A percentile compares a stretch with the other conserved stretches of the same genome.
Conservation (phyloP, 2,797 vertebrate species). For the Brachyalestes nurse region DNA sequence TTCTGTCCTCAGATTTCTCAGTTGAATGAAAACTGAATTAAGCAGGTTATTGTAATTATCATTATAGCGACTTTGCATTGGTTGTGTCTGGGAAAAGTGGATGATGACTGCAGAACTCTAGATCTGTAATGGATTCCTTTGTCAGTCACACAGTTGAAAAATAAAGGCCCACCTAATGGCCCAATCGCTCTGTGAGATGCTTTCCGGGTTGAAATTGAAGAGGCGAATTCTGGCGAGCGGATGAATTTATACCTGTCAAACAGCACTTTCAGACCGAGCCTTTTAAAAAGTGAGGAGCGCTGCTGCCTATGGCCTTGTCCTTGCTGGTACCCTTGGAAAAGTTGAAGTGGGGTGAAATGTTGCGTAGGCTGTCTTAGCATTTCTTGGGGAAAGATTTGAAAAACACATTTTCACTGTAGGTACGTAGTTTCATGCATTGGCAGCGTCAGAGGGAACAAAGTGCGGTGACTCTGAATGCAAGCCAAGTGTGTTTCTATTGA, state of each 20-base stretch:
- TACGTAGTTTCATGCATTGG: neutral
- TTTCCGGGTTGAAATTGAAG: neutral
- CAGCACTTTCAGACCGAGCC: neutral
- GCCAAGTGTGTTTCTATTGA: neutral
- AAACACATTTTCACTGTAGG: neutral
- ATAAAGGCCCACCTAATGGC: neutral
- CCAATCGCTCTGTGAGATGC: neutral
- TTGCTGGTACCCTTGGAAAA: constrained; percentile 67
- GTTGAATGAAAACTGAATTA: neutral
- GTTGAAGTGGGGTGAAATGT: constrained; percentile 20
- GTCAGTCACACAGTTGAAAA: neutral
- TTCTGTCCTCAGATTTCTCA: too few relatives aligned
- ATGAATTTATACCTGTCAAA: neutral
- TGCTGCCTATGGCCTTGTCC: constrained; percentile 58
- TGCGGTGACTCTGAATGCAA: neutral
- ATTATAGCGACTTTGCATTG: neutral
- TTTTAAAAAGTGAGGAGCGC: neutral
- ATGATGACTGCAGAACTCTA: neutral
- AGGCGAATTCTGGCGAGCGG: neutral
- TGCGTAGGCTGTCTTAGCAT: neutral
- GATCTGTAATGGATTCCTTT: constrained; percentile 10
- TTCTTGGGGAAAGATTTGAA: neutral
- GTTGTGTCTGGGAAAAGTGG: constrained; percentile 1
- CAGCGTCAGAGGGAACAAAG: neutral
- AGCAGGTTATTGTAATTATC: neutral